Conservation (phyloP, 2,113 vertebrate species). For the Oreochromis niloticus region DNA sequence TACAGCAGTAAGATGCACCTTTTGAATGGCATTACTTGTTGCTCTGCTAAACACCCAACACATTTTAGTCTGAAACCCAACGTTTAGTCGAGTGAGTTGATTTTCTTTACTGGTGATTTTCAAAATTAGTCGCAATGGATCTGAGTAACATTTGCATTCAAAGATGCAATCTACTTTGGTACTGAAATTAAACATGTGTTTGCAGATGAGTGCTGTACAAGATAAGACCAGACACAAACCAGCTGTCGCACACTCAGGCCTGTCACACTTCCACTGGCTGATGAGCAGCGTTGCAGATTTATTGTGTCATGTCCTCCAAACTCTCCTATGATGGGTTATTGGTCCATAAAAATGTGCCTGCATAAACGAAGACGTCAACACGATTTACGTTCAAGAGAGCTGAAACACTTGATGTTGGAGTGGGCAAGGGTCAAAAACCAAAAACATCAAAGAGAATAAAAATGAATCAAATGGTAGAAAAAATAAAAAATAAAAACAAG, state of each 20-base stretch:
- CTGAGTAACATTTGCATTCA: background rate
- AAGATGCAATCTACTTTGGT: background rate
- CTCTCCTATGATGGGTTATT: background rate
- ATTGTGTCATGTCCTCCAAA: background rate
- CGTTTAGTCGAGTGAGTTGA: background rate
- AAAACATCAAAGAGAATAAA: slow-evolving; percentile 5
- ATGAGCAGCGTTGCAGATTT: background rate
- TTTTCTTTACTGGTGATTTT: background rate
- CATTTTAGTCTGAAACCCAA: background rate
- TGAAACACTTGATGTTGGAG: background rate
- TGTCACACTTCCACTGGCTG: background rate
- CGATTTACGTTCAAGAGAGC: background rate
- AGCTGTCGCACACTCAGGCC: background rate
- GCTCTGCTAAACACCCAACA: background rate
- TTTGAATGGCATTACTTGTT: background rate
- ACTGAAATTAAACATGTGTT: background rate
- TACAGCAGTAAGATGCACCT: background rate
- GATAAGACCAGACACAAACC: background rate
- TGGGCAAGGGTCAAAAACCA: background rate
- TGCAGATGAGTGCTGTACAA: background rate
- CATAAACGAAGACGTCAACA: background rate
- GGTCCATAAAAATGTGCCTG: background rate
- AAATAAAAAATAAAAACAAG: background rate
- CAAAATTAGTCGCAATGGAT: background rate
- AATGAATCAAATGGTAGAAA: background rate